phyloP scores from a whole-genome alignment of 1,140 invertebrate genomes.

The Polypedilum pembai region DNA sequence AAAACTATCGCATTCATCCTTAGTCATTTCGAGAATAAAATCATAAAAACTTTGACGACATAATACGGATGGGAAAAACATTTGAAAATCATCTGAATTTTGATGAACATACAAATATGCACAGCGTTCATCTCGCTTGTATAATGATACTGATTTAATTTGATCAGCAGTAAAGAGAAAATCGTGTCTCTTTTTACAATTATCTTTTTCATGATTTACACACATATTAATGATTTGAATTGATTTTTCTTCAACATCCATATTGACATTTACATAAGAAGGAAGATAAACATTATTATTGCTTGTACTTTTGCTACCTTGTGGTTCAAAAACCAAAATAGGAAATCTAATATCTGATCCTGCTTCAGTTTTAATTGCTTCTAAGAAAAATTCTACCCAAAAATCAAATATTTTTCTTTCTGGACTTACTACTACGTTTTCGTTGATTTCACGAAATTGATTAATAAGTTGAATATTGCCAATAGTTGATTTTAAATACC shows the following conservation, averaged over 20 bases:
- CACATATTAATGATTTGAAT: conserved; percentile 82
- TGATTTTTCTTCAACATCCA: conserved; percentile 85
- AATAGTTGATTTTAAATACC: conserved; percentile 98
- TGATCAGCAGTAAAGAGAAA: conserved; percentile 88
- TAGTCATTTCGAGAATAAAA: conserved; percentile 72
- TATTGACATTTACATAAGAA: conserved; percentile 89
- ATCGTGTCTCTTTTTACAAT: conserved; percentile 78
- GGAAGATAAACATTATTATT: conserved; percentile 68
- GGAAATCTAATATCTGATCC: conserved; percentile 82
- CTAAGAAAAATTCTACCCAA: conserved; percentile 98
- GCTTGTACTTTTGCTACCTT: conserved; percentile 48
- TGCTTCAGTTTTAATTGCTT: conserved; percentile 74
- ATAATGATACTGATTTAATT: conserved; percentile 89
- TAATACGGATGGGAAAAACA: conserved; percentile 86
- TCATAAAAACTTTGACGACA: conserved; percentile 79
- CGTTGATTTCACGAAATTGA: conserved; percentile 60
- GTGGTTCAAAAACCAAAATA: conserved; percentile 82
- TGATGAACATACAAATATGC: conserved; percentile 96
- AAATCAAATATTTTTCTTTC: conserved; percentile 89
- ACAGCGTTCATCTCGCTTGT: conserved; percentile 91
- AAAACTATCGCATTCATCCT: conserved; percentile 75
- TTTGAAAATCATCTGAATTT: conserved; percentile 98
- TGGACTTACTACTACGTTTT: conserved; percentile 45
- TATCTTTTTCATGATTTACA: conserved; percentile 63
- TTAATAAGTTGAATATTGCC: conserved; percentile 96